Conservation (phyloP, 2,888 invertebrate species). For the Mythimna impura region DNA sequence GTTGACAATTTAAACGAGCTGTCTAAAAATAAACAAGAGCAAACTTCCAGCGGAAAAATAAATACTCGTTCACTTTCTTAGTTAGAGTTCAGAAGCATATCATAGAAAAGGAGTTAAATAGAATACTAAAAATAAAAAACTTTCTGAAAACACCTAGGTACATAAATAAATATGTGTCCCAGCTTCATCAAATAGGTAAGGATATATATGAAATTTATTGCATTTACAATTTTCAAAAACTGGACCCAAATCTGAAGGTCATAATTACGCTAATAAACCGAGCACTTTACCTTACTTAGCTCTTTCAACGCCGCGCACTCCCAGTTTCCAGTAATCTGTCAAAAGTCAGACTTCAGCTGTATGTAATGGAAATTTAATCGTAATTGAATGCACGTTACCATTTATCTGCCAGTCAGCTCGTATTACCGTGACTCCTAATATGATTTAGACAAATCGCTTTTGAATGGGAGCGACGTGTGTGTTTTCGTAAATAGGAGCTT, state of each 20-base stretch:
- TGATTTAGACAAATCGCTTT: slow-evolving; percentile 56
- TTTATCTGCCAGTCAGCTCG: slow-evolving; percentile 36
- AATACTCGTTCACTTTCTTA: not conserved
- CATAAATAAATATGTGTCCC: not conserved
- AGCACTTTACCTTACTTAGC: not conserved
- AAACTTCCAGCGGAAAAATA: not conserved
- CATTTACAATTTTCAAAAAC: not conserved
- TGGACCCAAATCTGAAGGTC: not conserved
- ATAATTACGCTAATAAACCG: slow-evolving; percentile 1
- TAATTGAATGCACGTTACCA: slow-evolving; percentile 47
- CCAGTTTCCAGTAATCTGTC: slow-evolving; percentile 22
- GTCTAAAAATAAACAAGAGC: slow-evolving; percentile 12
- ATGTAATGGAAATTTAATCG: slow-evolving; percentile 35
- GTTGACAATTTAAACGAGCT: not conserved
- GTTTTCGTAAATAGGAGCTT: slow-evolving; percentile 43
- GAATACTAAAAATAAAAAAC: not conserved
- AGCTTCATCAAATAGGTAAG: not conserved
- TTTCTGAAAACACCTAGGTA: too few species aligned
- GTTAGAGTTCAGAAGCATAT: not conserved
- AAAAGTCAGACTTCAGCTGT: slow-evolving; percentile 21
- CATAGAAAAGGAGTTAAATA: not conserved
- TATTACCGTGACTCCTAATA: slow-evolving; percentile 34
- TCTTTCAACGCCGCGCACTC: slow-evolving; percentile 1
- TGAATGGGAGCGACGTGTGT: slow-evolving; percentile 52
- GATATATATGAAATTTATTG: not conserved